These are phyloP conservation scores for Cylas formicarius DNA, from an alignment of 1,140 invertebrate genomes.

Conservation along the genomic window DNA sequence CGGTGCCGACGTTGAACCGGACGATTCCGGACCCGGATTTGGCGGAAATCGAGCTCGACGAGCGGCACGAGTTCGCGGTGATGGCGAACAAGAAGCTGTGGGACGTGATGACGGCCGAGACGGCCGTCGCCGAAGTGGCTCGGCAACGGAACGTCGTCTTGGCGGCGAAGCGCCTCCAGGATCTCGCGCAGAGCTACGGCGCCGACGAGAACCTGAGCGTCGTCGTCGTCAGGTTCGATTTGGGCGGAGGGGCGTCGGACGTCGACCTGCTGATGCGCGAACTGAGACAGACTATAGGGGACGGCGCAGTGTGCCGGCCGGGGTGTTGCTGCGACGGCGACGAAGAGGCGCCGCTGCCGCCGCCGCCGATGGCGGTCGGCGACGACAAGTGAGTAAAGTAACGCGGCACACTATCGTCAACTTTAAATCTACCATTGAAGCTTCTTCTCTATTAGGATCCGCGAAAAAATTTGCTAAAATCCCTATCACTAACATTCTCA, in stretches of 20 bases:
- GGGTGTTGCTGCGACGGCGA: conserved; percentile 57
- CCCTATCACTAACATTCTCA: too few relatives aligned
- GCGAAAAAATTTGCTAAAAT: too few relatives aligned
- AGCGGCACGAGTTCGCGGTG: conserved; percentile 74
- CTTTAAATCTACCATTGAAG: too few relatives aligned
- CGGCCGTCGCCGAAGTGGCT: conserved; percentile 66
- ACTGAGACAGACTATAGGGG: conserved; percentile 57
- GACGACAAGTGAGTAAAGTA: conserved; percentile 44
- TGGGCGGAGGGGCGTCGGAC: conserved; percentile 54
- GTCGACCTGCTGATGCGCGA: conserved; percentile 70
- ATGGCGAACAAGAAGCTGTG: conserved; percentile 71
- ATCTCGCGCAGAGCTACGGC: conserved; percentile 74
- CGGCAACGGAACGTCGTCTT: conserved; percentile 67
- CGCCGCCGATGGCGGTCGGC: conserved; percentile 41
- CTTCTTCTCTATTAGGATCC: too few relatives aligned
- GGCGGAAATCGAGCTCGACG: conserved; percentile 65
- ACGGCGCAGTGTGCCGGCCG: conserved; percentile 48
- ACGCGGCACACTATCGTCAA: too few relatives aligned
- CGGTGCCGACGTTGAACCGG: conserved; percentile 53
- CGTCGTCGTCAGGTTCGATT: conserved; percentile 63
- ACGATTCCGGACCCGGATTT: conserved; percentile 63
- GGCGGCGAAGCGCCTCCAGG: conserved; percentile 72
- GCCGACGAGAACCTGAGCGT: conserved; percentile 74
- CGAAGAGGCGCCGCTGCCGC: conserved; percentile 37
- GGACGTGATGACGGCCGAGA: conserved; percentile 66